Conservation (phyloP, 2,797 vertebrate species). For the Helarctos malayanus region DNA sequence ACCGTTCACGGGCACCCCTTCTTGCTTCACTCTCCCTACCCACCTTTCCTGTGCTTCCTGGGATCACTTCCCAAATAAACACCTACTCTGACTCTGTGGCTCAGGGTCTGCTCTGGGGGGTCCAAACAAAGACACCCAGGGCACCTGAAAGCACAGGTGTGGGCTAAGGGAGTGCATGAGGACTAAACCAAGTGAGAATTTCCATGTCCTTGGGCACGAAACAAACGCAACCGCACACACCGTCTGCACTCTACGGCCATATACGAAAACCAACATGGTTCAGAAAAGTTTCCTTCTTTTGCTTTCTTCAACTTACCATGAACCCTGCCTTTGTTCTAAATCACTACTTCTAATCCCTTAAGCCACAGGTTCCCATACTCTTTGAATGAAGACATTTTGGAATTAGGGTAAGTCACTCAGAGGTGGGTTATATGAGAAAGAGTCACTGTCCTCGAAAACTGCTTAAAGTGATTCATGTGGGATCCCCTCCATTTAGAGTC, state of each 20-base stretch:
- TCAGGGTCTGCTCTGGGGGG: not conserved
- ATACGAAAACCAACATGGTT: too few species aligned
- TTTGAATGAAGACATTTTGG: not conserved
- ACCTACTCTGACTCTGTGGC: not conserved
- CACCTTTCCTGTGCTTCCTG: not conserved
- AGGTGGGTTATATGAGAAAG: not conserved
- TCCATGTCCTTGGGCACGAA: not conserved
- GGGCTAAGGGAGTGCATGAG: not conserved
- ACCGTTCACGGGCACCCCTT: not conserved
- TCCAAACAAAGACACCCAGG: not conserved
- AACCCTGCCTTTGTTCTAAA: not conserved
- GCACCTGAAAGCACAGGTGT: not conserved
- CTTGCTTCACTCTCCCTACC: not conserved
- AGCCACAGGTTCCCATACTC: not conserved
- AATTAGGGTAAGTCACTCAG: not conserved
- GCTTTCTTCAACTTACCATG: not conserved
- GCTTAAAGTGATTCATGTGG: not conserved
- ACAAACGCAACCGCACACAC: not conserved
- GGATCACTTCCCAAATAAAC: not conserved
- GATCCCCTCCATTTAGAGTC: not conserved
- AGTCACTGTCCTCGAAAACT: not conserved
- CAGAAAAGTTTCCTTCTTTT: not conserved
- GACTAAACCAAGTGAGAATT: not conserved
- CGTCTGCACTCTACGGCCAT: fast-evolving
- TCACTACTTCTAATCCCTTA: not conserved